Evolutionary conservation across 2,888 invertebrate species (phyloP), one percentile per base, ranked within the genome.

Genomic region (Ctena decussata): DNA sequence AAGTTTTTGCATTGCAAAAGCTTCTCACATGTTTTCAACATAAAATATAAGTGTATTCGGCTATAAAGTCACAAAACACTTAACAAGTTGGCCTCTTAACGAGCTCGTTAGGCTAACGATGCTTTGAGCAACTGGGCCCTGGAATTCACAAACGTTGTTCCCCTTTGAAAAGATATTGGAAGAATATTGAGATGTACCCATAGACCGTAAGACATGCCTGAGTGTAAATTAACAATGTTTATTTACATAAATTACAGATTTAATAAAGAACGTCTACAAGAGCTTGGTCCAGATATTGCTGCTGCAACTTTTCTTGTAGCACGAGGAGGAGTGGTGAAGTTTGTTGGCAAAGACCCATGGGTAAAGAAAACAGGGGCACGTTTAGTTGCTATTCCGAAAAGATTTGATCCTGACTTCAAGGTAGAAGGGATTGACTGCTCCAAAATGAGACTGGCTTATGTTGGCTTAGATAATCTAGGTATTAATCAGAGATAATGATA

Each of bases 351-450:
- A 0, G 91, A 96, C 11, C 90, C 95, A 0, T 97, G 97, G 97
- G 92, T 96, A 27, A 90, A 91, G 35, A 95, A 96, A 85, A 97
- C 97, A 71, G 96, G 97, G 91, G 49, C n/a, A 81, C 12, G 21
- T 11, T 18, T 65, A 32, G 11, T 65, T 8, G 3, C 77, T 86
- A 95, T 98, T 65, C 98, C 98, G 0, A 94, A 94, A 0, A 94
- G 90, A 5, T 97, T 96, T 94, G 96, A 97, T 2, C 77, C 82
- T 6, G 96, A 97, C 0, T 97, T 97, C 93, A 96, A 96, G 87
- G 93, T 99, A 6, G 98, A 98, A 96, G 98, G 97, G 0, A 96
- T 99, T 30, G 98, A 99, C 96, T 98, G 97, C 77, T 97, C 97
- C 5, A 96, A 97, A 73, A 97, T 98, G 93, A 95, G 96, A 46